Evolutionary conservation across 2,888 invertebrate genomes (phyloP).

Genomic region (Agelastica alni): DNA sequence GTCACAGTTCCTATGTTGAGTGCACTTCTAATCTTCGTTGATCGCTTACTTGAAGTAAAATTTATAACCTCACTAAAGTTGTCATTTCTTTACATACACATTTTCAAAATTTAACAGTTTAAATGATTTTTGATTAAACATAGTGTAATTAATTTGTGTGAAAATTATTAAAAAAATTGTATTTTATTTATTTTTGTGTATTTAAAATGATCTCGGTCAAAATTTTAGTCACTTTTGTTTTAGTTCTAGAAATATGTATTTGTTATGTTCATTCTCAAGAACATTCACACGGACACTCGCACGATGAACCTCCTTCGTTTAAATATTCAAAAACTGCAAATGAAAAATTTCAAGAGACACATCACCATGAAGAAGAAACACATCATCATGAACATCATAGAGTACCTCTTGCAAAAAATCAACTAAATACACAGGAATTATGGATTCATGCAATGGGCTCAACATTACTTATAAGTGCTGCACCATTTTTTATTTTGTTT

Average conservation of each 20-base stretch:
- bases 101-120: too few relatives aligned
- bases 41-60: too few relatives aligned
- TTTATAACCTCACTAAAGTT: too few relatives aligned
- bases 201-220: slow-evolving; percentile 6
- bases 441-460: slow-evolving; percentile 87
- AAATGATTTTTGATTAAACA: too few relatives aligned
- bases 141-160: too few relatives aligned
- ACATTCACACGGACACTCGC: slow-evolving; percentile 50
- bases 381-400: slow-evolving; percentile 39
- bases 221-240: slow-evolving; percentile 1
- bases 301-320: slow-evolving; percentile 68
- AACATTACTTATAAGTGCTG: slow-evolving; percentile 91
- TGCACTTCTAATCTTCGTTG: too few relatives aligned
- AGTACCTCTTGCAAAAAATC: slow-evolving; percentile 35
- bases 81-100: too few relatives aligned
- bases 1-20: too few relatives aligned
- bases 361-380: slow-evolving; percentile 25
- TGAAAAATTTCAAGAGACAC: slow-evolving; percentile 38
- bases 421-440: slow-evolving; percentile 49
- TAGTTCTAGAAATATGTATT: slow-evolving; percentile 1
- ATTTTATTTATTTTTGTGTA: too few relatives aligned
- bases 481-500: slow-evolving; percentile 91
- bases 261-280: slow-evolving; percentile 24
- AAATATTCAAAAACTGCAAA: slow-evolving; percentile 80
- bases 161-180: too few relatives aligned